These are phyloP conservation scores for Ooceraea biroi DNA, from an alignment of 1,140 invertebrate genomes.

Conservation along the genomic window DNA sequence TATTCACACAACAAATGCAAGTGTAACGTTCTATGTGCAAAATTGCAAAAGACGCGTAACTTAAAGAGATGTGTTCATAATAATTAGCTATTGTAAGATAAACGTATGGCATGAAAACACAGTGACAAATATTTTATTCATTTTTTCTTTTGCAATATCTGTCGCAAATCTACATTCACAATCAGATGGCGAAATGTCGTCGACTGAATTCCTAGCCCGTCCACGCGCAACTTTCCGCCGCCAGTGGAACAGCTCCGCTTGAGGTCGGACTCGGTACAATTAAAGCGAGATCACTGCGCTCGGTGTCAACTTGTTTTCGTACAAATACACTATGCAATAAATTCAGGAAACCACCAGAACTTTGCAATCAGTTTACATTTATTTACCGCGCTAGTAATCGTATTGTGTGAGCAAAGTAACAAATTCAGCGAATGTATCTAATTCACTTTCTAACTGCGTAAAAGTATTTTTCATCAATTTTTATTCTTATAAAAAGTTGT, in stretches of 20 bases:
- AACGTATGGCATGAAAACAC: neutral
- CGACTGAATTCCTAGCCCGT: neutral
- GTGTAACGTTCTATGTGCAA: too few relatives aligned
- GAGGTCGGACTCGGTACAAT: conserved; percentile 35
- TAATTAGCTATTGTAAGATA: conserved; percentile 22
- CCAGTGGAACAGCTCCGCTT: conserved; percentile 42
- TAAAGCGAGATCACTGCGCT: conserved; percentile 18
- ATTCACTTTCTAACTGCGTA: neutral
- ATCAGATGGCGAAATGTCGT: neutral
- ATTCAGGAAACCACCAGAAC: neutral
- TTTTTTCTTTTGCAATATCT: neutral
- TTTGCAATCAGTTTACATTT: conserved; percentile 47
- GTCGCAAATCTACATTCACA: too few relatives aligned
- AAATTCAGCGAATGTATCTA: neutral
- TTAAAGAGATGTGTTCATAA: neutral
- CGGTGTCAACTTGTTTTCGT: neutral
- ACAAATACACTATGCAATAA: neutral
- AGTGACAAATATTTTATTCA: neutral
- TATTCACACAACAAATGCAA: too few relatives aligned
- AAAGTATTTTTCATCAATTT: neutral
- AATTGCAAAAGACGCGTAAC: neutral
- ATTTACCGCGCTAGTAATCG: conserved; percentile 21
- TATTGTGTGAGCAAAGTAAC: conserved; percentile 5
- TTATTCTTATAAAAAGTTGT: neutral
- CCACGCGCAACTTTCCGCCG: neutral